A percentile compares a stretch with the other conserved stretches of the same genome.
These are phyloP conservation scores for Thymelicus lineola DNA, from an alignment of 2,888 invertebrate genomes.

Conservation along the genomic window DNA sequence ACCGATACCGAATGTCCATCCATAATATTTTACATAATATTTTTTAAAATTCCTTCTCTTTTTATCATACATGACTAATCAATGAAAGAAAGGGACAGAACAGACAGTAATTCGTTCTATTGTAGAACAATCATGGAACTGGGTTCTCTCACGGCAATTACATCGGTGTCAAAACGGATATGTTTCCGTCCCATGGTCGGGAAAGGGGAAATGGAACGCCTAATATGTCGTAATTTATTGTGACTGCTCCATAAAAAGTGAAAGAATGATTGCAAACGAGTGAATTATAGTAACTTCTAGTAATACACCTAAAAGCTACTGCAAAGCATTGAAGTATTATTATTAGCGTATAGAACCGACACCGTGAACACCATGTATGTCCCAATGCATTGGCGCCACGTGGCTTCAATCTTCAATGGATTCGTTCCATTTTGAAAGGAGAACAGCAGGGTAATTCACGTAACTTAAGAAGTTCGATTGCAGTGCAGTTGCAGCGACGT, in stretches of 20 bases:
- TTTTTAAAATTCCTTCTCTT: constrained; percentile 51
- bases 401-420: too few species aligned
- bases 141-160: constrained; percentile 73
- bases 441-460: too few species aligned
- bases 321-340: too few species aligned
- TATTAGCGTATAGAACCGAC: too few species aligned
- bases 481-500: too few species aligned
- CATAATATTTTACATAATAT: constrained; percentile 52
- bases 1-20: constrained; percentile 47
- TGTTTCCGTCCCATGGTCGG: constrained; percentile 58
- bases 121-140: constrained; percentile 53
- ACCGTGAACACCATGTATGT: too few species aligned
- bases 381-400: too few species aligned
- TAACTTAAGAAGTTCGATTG: too few species aligned
- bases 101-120: constrained; percentile 57
- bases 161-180: constrained; percentile 73
- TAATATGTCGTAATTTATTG: constrained; percentile 51
- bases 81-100: constrained; percentile 49
- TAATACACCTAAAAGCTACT: too few species aligned
- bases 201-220: constrained; percentile 52
- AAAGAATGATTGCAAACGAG: constrained; percentile 4
- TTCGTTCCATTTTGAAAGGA: too few species aligned
- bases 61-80: constrained; percentile 41
- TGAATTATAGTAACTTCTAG: too few species aligned
- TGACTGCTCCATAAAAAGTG: constrained; percentile 39